These are phyloP conservation scores for Sinosuthora webbiana DNA, from an alignment of 2,113 vertebrate genomes.

Conservation along the genomic window DNA sequence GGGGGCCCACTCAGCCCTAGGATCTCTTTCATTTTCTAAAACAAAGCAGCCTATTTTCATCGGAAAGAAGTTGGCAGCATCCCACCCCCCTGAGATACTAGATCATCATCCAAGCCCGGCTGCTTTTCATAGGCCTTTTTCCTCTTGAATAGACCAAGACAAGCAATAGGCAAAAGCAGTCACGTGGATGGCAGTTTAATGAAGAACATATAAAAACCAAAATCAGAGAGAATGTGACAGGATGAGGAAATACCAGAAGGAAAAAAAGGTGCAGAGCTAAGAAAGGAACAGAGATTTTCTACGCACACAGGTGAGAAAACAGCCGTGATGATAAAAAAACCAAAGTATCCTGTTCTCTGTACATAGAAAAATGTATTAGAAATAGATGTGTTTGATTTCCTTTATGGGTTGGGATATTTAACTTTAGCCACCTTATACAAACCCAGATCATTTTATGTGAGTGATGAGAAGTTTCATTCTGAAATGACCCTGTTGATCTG, in stretches of 20 bases:
- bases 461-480: background rate
- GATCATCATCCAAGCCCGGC: constrained; percentile 16
- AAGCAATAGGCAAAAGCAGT: background rate
- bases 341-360: background rate
- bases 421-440: background rate
- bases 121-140: constrained; percentile 22
- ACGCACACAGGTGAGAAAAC: background rate
- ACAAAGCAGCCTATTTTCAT: constrained; percentile 49
- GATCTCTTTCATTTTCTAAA: constrained; percentile 11
- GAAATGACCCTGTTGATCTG: background rate
- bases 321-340: background rate
- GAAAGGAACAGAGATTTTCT: background rate
- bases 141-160: constrained; percentile 31
- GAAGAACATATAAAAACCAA: constrained; percentile 19
- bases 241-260: background rate
- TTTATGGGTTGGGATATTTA: background rate
- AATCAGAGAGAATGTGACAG: background rate
- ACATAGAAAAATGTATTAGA: background rate
- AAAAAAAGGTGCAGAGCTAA: background rate
- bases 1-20: background rate
- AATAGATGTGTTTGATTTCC: background rate
- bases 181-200: constrained; percentile 15
- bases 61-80: background rate
- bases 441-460: background rate
- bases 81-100: background rate